Conservation (phyloP, 2,888 invertebrate genomes). For the Helicoverpa assulta region DNA sequence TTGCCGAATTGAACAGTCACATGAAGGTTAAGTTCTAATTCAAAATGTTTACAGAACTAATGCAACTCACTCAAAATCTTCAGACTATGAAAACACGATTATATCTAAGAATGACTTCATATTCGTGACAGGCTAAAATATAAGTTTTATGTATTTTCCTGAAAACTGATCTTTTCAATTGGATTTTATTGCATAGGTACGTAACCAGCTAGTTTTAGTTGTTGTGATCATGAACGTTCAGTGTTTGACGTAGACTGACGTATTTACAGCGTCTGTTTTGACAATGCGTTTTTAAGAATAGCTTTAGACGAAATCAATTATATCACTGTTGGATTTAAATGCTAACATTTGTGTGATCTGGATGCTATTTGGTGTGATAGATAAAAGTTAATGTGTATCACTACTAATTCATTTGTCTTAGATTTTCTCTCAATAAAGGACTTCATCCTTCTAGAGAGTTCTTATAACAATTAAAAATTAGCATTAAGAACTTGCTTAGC, state of each 20-base stretch:
- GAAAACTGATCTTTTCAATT: not conserved
- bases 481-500: no score
- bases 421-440: no score
- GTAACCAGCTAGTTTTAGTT: not conserved
- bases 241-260: not conserved
- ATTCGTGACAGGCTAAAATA: not conserved
- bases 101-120: constrained; percentile 1
- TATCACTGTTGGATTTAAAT: not conserved
- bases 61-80: not conserved
- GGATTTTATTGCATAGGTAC: not conserved
- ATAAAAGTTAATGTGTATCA: no score
- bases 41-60: constrained; percentile 3
- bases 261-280: not conserved
- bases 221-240: not conserved
- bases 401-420: no score
- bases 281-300: not conserved
- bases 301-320: not conserved
- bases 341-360: no score
- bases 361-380: no score
- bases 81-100: not conserved
- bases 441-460: no score
- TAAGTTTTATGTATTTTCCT: not conserved
- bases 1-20: no score
- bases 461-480: no score
- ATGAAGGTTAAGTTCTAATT: not conserved